A percentile compares a stretch with the other conserved stretches of the same genome.
These are phyloP conservation scores for Thalassoma bifasciatum DNA, from an alignment of 2,113 vertebrate species.

Conservation along the genomic window DNA sequence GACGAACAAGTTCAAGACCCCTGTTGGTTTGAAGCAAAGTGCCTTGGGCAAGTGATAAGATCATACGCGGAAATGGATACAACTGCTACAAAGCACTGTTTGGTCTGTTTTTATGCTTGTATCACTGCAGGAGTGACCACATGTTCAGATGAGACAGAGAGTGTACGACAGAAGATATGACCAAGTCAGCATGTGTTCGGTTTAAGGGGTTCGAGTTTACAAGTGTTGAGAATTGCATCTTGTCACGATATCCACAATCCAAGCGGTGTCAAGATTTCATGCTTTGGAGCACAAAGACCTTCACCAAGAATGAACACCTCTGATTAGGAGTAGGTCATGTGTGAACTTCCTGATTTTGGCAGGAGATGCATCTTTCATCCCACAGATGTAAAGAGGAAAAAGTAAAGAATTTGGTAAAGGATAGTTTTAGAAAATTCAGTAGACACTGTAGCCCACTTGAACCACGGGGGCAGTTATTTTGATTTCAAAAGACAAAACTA, in stretches of 20 bases:
- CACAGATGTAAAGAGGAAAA: too few species aligned
- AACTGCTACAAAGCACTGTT: conserved; percentile 46
- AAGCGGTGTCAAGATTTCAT: too few species aligned
- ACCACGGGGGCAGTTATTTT: background rate
- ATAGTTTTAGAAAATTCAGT: too few species aligned
- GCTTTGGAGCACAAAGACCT: background rate
- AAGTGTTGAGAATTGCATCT: conserved; percentile 9
- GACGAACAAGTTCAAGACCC: conserved; percentile 65
- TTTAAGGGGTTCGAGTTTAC: background rate
- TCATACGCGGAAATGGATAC: conserved; percentile 49
- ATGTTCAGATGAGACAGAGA: conserved; percentile 36
- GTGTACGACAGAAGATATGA: conserved; percentile 37
- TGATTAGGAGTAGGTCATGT: too few species aligned
- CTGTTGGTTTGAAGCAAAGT: conserved; percentile 57
- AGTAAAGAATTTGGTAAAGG: background rate
- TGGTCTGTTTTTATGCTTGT: conserved; percentile 43
- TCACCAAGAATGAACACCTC: background rate
- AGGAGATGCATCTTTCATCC: too few species aligned
- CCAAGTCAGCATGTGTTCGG: conserved; percentile 45
- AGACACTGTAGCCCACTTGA: background rate
- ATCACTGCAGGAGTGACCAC: conserved; percentile 57
- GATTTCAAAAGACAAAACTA: background rate
- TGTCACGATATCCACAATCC: background rate
- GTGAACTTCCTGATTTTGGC: too few species aligned
- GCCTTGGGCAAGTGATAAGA: conserved; percentile 65